Conservation (phyloP, 2,797 vertebrate genomes). For the Mormyrus hasselquistii region DNA sequence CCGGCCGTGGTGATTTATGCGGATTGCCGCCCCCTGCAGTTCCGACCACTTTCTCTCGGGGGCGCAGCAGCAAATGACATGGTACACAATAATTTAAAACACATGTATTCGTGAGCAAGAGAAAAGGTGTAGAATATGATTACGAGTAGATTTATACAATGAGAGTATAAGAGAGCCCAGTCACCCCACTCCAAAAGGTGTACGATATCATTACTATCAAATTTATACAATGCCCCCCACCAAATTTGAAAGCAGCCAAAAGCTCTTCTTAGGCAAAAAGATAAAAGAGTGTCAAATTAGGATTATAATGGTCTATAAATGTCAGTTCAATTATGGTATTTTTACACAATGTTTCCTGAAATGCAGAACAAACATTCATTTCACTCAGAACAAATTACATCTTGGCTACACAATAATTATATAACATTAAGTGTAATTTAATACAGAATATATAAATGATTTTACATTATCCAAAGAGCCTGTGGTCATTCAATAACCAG, state of each 20-base stretch:
- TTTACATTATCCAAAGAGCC: neutral
- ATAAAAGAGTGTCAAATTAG: conserved; percentile 2
- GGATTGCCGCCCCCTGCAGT: neutral
- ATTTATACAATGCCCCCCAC: neutral
- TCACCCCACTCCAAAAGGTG: neutral
- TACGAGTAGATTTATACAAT: neutral
- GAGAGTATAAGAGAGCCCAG: neutral
- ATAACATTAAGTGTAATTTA: neutral
- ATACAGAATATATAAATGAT: neutral
- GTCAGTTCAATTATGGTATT: neutral
- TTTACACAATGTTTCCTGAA: neutral
- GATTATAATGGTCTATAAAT: neutral
- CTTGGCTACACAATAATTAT: neutral
- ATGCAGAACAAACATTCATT: neutral
- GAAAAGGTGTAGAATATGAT: neutral
- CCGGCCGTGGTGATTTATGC: neutral
- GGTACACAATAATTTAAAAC: neutral
- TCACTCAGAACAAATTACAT: neutral
- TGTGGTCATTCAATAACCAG: neutral
- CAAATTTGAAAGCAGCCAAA: neutral
- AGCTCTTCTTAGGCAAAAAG: neutral
- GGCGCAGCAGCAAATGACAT: neutral
- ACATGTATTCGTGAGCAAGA: neutral
- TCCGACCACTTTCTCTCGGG: neutral
- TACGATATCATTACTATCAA: neutral